These are phyloP conservation scores for Plagiodera versicolora DNA, from an alignment of 2,888 invertebrate species.

Conservation along the genomic window DNA sequence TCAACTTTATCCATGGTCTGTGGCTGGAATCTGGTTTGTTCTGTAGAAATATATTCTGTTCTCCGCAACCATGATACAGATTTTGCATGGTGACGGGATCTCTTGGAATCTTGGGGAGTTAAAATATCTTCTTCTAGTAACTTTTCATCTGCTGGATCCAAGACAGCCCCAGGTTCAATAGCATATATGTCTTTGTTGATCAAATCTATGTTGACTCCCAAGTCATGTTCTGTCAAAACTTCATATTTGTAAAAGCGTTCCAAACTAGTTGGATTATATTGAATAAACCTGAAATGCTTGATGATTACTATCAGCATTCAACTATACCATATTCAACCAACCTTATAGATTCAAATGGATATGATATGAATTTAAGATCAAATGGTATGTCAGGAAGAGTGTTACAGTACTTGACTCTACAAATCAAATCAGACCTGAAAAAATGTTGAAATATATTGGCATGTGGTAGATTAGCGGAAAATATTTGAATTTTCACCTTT, in stretches of 20 bases:
- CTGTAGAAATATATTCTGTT: slow-evolving; percentile 98
- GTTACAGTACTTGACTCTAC: slow-evolving; percentile 94
- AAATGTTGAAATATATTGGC: slow-evolving; percentile 27
- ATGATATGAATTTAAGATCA: slow-evolving; percentile 96
- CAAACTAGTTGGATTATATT: slow-evolving; percentile 93
- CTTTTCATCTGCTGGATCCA: slow-evolving; percentile 93
- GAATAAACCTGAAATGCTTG: slow-evolving; percentile 79
- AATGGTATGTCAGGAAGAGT: slow-evolving; percentile 98
- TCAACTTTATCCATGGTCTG: slow-evolving; percentile 97
- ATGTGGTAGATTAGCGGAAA: background rate
- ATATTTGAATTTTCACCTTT: slow-evolving; percentile 57
- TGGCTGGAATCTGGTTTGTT: slow-evolving; percentile 96
- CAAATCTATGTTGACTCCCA: slow-evolving; percentile 95
- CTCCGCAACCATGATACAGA: slow-evolving; percentile 98
- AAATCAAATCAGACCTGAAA: slow-evolving; percentile 91
- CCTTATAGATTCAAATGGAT: slow-evolving; percentile 88
- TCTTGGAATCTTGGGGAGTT: slow-evolving; percentile 83
- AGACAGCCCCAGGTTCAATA: slow-evolving; percentile 71
- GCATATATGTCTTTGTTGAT: slow-evolving; percentile 95
- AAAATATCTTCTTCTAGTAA: slow-evolving; percentile 93
- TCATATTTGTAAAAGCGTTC: slow-evolving; percentile 96
- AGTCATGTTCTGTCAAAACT: slow-evolving; percentile 94
- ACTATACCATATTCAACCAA: no score
- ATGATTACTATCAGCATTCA: no score
- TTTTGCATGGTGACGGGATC: slow-evolving; percentile 93